Evolutionary conservation across 1,140 invertebrate genomes (phyloP).

Genomic region (Thrips palmi): DNA sequence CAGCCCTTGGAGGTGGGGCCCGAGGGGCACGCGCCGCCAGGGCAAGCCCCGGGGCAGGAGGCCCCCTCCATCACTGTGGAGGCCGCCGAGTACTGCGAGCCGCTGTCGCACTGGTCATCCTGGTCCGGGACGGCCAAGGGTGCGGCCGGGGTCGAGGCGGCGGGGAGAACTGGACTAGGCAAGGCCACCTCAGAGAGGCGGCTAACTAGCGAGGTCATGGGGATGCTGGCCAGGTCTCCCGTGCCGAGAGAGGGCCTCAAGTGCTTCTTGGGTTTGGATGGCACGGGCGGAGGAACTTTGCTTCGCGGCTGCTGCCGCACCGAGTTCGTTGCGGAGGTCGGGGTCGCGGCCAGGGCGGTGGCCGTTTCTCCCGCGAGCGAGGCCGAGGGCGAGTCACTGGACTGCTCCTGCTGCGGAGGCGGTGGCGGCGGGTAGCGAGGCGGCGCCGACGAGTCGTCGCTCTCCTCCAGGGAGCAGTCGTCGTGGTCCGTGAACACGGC

Average conservation of each 20-base stretch:
- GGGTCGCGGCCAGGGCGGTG: slow-evolving; percentile 9
- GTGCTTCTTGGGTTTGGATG: slow-evolving; percentile 18
- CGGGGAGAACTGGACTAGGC: not conserved
- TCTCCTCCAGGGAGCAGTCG: slow-evolving; percentile 18
- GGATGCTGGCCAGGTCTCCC: slow-evolving; percentile 14
- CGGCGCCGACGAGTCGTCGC: not conserved
- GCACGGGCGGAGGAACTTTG: slow-evolving; percentile 24
- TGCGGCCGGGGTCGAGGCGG: not conserved
- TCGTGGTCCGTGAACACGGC: slow-evolving; percentile 66
- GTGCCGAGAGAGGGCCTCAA: slow-evolving; percentile 11
- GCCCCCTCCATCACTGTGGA: slow-evolving; percentile 24
- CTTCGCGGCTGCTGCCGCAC: slow-evolving; percentile 12
- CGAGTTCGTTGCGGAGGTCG: slow-evolving; percentile 6
- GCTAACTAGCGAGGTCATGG: not conserved
- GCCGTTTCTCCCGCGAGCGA: not conserved
- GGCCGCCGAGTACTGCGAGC: slow-evolving; percentile 25
- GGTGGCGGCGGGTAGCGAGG: not conserved
- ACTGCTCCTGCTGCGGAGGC: not conserved
- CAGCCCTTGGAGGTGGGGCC: slow-evolving; percentile 23
- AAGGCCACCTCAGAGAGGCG: no score
- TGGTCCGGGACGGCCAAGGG: slow-evolving; percentile 11
- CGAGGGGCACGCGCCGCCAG: slow-evolving; percentile 1
- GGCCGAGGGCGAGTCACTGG: not conserved
- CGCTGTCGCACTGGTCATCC: slow-evolving; percentile 26
- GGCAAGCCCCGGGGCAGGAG: no score